Evolutionary conservation across 2,888 invertebrate species (phyloP).

Genomic region (Agrotis ipsilon): DNA sequence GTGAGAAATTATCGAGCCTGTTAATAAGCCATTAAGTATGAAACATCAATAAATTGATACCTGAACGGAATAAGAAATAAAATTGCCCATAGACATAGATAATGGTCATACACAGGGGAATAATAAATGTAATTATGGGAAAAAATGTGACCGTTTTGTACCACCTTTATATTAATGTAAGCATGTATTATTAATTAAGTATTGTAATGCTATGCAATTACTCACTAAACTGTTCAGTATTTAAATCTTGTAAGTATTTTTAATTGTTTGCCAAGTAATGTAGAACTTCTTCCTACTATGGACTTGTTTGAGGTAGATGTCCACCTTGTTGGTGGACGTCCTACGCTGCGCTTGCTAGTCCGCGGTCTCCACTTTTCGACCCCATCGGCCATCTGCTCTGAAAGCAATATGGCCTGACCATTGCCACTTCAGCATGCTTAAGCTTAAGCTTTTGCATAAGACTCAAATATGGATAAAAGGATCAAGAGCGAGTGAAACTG

Average conservation of each 20-base stretch:
- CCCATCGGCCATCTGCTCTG: too few relatives aligned
- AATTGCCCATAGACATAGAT: slow-evolving; percentile 50
- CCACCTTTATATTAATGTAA: slow-evolving; percentile 32
- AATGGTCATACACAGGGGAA: slow-evolving; percentile 43
- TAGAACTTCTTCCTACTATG: not conserved
- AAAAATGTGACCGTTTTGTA: slow-evolving; percentile 43
- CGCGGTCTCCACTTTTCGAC: too few relatives aligned
- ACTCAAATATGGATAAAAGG: too few relatives aligned
- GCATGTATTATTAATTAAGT: slow-evolving; percentile 31
- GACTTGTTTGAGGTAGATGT: not conserved
- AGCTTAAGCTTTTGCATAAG: too few relatives aligned
- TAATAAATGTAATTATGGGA: slow-evolving; percentile 36
- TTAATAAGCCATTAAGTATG: slow-evolving; percentile 65
- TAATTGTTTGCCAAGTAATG: not conserved
- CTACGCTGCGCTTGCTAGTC: too few relatives aligned
- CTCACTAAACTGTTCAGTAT: slow-evolving; percentile 19
- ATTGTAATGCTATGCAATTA: slow-evolving; percentile 48
- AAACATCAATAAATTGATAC: slow-evolving; percentile 66
- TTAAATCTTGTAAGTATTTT: slow-evolving; percentile 11
- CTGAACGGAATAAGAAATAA: slow-evolving; percentile 61
- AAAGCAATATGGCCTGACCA: too few relatives aligned
- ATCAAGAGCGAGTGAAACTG: too few relatives aligned
- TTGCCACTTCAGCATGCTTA: too few relatives aligned
- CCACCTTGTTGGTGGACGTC: too few relatives aligned
- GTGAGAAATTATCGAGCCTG: slow-evolving; percentile 74